Conservation (phyloP, 2,113 vertebrate species). For the Cryptomyrus ogoouensis region DNA sequence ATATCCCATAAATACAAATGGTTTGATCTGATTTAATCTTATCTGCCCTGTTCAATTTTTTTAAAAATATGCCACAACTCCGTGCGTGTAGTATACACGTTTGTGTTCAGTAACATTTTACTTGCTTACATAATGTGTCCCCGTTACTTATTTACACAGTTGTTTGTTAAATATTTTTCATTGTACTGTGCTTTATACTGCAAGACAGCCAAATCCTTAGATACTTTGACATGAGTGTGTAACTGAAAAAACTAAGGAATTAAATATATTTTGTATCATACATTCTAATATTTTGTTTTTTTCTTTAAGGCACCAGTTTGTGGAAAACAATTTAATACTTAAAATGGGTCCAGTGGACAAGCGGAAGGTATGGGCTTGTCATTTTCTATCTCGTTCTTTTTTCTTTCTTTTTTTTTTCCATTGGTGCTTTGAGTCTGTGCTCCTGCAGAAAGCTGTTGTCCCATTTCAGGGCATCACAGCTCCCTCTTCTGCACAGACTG, state of each 20-base stretch:
- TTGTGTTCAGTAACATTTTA: neutral
- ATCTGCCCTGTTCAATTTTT: neutral
- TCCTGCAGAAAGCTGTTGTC: neutral
- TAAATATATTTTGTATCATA: neutral
- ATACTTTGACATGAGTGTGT: neutral
- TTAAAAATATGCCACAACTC: neutral
- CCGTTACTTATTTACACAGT: neutral
- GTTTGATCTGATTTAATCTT: neutral
- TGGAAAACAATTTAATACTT: constrained; percentile 97
- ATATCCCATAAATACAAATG: neutral
- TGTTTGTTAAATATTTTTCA: neutral
- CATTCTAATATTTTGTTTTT: constrained; percentile 18
- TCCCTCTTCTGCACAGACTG: neutral
- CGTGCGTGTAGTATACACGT: neutral
- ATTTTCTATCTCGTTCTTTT: neutral
- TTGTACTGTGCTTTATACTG: neutral
- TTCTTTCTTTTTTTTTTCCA: too few relatives aligned
- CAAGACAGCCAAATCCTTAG: neutral
- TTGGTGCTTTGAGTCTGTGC: neutral
- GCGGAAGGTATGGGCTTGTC: constrained; percentile 77
- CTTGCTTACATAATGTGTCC: neutral
- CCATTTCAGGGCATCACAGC: neutral
- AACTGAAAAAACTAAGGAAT: neutral
- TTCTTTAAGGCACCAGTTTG: constrained; percentile 89
- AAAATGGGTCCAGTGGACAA: constrained; percentile 99